Percentiles rank a stretch among this genome's conserved stretches.
Evolutionary conservation across 30 jellyfish, hydroid and myxozoan species (phyloP).

Genomic region (Cassiopea xamachana): DNA sequence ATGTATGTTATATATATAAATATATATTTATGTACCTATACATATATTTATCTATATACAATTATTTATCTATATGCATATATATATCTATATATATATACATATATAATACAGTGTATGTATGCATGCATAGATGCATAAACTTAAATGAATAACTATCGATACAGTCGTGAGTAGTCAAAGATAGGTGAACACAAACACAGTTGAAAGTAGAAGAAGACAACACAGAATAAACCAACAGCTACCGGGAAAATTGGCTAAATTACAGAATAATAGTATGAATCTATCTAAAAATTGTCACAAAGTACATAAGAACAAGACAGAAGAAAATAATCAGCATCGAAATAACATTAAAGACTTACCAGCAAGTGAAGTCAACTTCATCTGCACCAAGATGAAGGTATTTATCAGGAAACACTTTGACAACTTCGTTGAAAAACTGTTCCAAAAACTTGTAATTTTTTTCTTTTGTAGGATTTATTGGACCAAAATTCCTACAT

Average conservation of each 20-base stretch:
- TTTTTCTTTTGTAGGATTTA: conserved; percentile 78
- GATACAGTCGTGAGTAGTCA: too few species aligned
- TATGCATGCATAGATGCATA: not conserved
- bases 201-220: too few species aligned
- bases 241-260: too few species aligned
- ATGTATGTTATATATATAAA: not conserved
- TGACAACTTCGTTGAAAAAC: conserved; percentile 77
- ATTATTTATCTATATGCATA: not conserved
- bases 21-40: not conserved
- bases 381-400: conserved; percentile 95
- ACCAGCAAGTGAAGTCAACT: conserved; percentile 94
- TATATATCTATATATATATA: not conserved
- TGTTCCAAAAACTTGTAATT: conserved; percentile 73
- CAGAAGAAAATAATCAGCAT: not conserved
- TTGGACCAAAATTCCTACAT: conserved; percentile 80
- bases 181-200: too few species aligned
- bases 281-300: too few species aligned
- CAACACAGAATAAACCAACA: too few species aligned
- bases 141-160: too few species aligned
- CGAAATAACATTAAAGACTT: not conserved
- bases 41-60: not conserved
- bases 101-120: not conserved
- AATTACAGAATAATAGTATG: too few species aligned
- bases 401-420: conserved; percentile 86
- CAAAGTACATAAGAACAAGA: not conserved